Percentiles rank a stretch among this genome's conserved stretches.
phyloP scores from a whole-genome alignment of 2,888 invertebrate species.

The Netelia melanura region DNA sequence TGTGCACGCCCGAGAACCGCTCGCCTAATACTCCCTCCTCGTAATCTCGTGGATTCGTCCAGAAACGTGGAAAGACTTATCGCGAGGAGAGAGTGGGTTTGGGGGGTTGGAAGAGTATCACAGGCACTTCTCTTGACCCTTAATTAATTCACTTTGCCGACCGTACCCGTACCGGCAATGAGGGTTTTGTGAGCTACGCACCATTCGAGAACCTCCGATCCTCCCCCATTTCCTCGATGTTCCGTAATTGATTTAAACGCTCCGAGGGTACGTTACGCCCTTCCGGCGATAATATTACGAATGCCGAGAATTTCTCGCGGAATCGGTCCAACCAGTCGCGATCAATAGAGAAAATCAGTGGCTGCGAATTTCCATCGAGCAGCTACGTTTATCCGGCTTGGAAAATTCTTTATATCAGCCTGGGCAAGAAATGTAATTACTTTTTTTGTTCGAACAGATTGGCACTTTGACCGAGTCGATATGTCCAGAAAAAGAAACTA shows the following conservation, averaged over 20 bases:
- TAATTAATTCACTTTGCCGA: constrained; percentile 82
- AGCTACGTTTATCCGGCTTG: background rate
- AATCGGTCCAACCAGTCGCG: background rate
- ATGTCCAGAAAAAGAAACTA: too few relatives aligned
- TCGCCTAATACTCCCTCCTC: constrained; percentile 46
- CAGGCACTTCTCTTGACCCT: constrained; percentile 73
- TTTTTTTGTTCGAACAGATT: background rate
- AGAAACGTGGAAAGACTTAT: constrained; percentile 51
- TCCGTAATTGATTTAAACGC: constrained; percentile 82
- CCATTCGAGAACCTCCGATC: constrained; percentile 71
- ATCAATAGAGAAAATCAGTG: constrained; percentile 13
- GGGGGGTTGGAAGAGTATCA: constrained; percentile 43
- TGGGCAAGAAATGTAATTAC: background rate
- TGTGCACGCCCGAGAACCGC: constrained; percentile 28
- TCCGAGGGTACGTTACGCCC: constrained; percentile 74
- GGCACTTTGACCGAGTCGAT: too few relatives aligned
- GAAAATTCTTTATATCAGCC: background rate
- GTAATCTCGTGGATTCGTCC: constrained; percentile 55
- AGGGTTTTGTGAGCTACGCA: constrained; percentile 70
- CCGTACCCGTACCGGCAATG: constrained; percentile 76
- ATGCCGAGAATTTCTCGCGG: constrained; percentile 14
- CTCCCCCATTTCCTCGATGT: constrained; percentile 50
- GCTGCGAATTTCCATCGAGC: background rate
- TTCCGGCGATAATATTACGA: constrained; percentile 60
- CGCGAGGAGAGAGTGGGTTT: constrained; percentile 11